Base-by-base conservation (phyloP, 2,113 vertebrate genomes). In the Psettodes erumei region DNA sequence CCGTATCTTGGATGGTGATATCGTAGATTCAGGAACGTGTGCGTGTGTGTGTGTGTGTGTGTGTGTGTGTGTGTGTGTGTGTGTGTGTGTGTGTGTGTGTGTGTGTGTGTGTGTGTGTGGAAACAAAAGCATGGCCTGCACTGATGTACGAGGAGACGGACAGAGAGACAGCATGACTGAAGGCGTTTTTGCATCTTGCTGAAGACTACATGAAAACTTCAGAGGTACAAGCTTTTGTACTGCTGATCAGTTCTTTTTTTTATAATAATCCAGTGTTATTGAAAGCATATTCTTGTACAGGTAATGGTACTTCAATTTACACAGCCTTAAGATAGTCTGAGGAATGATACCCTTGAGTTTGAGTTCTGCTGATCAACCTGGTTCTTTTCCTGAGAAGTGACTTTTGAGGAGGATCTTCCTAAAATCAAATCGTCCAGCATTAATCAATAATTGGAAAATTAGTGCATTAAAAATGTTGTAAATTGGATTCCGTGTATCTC, bases 321-420 rank as follows among this genome's bases (percentile, higher is more conserved):
- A 75, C 85, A 79, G 92, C 92, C 91, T 93, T 93, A 93, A 88
- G 58, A 79, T 70, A 59, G 53, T 81, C 58, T 45, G 77, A 68
- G 43, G 80, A 74, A 79, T 40, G 59, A 63, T 42, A 42, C 71
- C 66, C 11, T 4, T 10, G 3, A 25, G 66, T 63, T 64, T 63
- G 64, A 59, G 61, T 65, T 81, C 25, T 3, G 53, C 66, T 77
- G 32, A 72, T 73, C 50, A 1, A 25, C 42, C 69, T 58, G 70
- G 60, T 75, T 67, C 42, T 58, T 40, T 8, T 55, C 21, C 25
- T 33, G 18, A 21, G 16, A 70, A 28, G 19, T 27, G 27, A 71
- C 54, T 32, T 73, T 54, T 40, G 38, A 35, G 6, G 55, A 42
- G 32, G 55, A n/a, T 35, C 21, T 33, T 62, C 23, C 10, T 50